phyloP scores from a whole-genome alignment of 1,140 invertebrate species.

The Globodera rostochiensis region DNA sequence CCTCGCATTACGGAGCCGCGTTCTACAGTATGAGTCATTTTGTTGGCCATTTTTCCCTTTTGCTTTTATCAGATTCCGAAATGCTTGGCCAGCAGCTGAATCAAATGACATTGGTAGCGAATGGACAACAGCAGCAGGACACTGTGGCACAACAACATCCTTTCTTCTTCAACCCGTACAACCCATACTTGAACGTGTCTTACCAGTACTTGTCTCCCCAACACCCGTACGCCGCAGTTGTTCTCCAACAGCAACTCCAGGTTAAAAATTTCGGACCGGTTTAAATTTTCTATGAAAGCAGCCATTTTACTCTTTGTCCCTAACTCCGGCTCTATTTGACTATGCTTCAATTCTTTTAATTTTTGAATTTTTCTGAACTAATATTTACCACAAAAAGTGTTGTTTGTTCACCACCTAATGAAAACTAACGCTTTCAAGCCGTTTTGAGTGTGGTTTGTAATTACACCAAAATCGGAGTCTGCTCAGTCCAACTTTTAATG shows the following conservation, averaged over 20 bases:
- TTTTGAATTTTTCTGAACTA: not conserved
- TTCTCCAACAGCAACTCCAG: not conserved
- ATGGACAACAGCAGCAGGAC: constrained; percentile 2
- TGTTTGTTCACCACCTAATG: too few species aligned
- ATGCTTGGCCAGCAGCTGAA: not conserved
- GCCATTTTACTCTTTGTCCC: too few species aligned
- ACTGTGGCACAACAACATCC: not conserved
- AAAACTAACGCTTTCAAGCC: not conserved
- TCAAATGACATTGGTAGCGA: not conserved
- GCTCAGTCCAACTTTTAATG: too few species aligned
- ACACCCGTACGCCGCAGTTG: not conserved
- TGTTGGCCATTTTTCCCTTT: not conserved
- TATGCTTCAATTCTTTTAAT: too few species aligned
- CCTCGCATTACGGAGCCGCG: not conserved
- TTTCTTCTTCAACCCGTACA: not conserved
- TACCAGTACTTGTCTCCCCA: constrained; percentile 1
- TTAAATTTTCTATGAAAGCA: not conserved
- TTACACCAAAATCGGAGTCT: too few species aligned
- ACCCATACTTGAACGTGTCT: not conserved
- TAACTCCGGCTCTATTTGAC: too few species aligned
- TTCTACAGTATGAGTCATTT: not conserved
- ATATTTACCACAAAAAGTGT: not conserved
- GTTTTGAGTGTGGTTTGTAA: too few species aligned
- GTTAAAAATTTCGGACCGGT: not conserved
- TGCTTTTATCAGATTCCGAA: not conserved